phyloP scores from a whole-genome alignment of 2,113 vertebrate genomes.

The Tachuris rubrigastra region DNA sequence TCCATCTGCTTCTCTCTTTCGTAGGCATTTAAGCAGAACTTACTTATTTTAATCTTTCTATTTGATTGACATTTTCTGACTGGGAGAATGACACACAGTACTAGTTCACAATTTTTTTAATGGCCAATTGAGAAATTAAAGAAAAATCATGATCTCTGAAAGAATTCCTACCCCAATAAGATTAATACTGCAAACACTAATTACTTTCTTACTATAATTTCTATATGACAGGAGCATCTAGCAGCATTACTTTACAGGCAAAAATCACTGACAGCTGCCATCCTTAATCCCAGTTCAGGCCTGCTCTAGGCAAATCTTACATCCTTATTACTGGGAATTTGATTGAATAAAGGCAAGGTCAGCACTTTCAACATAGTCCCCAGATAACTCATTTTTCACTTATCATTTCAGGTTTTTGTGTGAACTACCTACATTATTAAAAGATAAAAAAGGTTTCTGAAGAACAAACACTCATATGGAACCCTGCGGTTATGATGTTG shows the following conservation, averaged over 20 bases:
- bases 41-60: constrained; percentile 11
- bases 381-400: background rate
- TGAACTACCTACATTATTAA: background rate
- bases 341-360: background rate
- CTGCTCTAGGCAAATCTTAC: background rate
- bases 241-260: background rate
- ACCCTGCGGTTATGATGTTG: accelerated
- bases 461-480: background rate
- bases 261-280: constrained; percentile 23
- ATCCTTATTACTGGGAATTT: background rate
- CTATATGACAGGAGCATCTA: constrained; percentile 15
- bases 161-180: constrained; percentile 17
- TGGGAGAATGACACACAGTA: background rate
- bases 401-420: background rate
- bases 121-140: constrained; percentile 36
- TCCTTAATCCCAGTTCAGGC: background rate
- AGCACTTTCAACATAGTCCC: background rate
- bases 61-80: constrained; percentile 38
- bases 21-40: constrained; percentile 11
- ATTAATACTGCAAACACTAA: constrained; percentile 31
- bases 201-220: constrained; percentile 23
- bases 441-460: background rate
- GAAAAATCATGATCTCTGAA: constrained; percentile 28
- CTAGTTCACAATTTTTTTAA: constrained; percentile 19
- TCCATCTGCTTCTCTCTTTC: constrained; percentile 36